These are phyloP conservation scores for Pseudolaguvia tuberculata DNA, from an alignment of 2,113 vertebrate species.

Conservation along the genomic window DNA sequence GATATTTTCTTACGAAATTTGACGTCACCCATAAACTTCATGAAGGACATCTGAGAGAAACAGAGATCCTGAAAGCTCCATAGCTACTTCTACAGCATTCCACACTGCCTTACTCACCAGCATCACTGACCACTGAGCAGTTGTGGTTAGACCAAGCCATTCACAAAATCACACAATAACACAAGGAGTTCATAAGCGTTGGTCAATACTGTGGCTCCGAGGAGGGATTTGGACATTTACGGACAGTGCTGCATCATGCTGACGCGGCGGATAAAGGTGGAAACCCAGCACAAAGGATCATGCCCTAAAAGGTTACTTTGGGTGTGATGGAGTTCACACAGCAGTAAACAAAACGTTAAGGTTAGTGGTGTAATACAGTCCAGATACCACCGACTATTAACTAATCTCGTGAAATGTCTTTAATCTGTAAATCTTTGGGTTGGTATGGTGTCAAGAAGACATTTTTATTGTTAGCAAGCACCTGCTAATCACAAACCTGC, in stretches of 20 bases:
- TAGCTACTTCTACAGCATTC: constrained; percentile 40
- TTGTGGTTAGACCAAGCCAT: constrained; percentile 61
- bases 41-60: constrained; percentile 20
- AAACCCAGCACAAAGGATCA: background rate
- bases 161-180: constrained; percentile 60
- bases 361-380: background rate
- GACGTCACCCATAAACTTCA: constrained; percentile 5
- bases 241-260: background rate
- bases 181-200: constrained; percentile 32
- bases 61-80: background rate
- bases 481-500: constrained; percentile 3
- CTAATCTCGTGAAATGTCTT: constrained; percentile 7
- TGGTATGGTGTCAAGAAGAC: background rate
- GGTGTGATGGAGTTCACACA: constrained; percentile 16
- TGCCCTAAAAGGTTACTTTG: constrained; percentile 11
- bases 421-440: background rate
- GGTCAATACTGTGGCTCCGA: constrained; percentile 18
- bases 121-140: constrained; percentile 90
- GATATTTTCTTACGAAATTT: background rate
- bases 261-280: background rate
- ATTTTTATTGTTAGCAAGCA: background rate
- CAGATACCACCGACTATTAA: too few relatives aligned
- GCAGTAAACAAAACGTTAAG: background rate
- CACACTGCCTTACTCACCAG: constrained; percentile 76
- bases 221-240: background rate